Evolutionary conservation across 2,797 vertebrate genomes (phyloP), one percentile per base, ranked within the genome.

Genomic region (Catostomus latipinnis): DNA sequence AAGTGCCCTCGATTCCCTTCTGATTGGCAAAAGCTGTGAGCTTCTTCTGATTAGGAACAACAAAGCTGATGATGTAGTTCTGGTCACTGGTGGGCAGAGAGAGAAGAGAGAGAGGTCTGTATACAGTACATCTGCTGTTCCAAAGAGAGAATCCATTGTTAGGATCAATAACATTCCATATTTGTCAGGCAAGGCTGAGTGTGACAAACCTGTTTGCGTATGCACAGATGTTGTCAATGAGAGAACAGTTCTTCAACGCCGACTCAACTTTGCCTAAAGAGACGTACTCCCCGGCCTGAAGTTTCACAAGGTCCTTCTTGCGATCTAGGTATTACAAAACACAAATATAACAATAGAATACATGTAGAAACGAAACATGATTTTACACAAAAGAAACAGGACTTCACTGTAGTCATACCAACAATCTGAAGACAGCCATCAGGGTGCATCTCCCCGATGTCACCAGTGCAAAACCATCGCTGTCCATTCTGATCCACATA

Each of bases 341-440:
- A 66, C 12, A 45, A 1, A 34, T 6, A 2, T 14, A 14, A 34
- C 34, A 34, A 34, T 34, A 34, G 34, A 34, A 34, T 34, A 34
- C 34, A 34, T 3, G 4, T 34, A 34, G 34, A 34, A 34, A 4
- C 34, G 3, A 34, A 34, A 34, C 2, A 4, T 34, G 34, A 34
- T 34, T 6, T 14, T 6, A 10, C 43, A 11, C 48, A 49, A n/a
- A 18, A 58, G 22, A 10, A 43, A 67, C 14, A 34, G 11, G 14
- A 49, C 14, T 13, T 34, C 34, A 34, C 4, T 34, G 34, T 34
- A 34, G 34, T 34, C 34, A 83, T 83, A 99, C 97, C 98, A 73
- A 99, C 96, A 86, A 99, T 99, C 86, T 99, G 97, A 16, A 99
- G 94, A 89, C 97, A 99, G 12, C 98, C 97, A 74, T 99, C 98